Evolutionary conservation across 2,888 invertebrate species (phyloP), one percentile per base, ranked within the genome.

Genomic region (Nebria brevicollis): DNA sequence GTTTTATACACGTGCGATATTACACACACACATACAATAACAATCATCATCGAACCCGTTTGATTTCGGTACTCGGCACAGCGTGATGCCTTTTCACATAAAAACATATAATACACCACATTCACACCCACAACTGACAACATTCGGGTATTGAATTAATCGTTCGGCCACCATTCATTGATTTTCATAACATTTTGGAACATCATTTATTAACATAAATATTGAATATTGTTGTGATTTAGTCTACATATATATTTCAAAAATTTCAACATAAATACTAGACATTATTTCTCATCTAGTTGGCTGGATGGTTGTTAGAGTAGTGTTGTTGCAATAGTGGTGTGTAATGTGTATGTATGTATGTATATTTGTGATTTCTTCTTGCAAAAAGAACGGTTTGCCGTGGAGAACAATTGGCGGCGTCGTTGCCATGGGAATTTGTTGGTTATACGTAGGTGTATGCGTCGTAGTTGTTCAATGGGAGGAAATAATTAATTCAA

Each of bases 401-500:
- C 20, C 8, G 25, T 54, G 54, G 1, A 70, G 42, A 72, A 73
- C 72, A 65, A 73, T 78, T 34, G 72, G 72, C 41, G 77, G 72
- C 77, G 72, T 73, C 77, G 54, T 54, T 54, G 78, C 41, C 78
- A 72, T 78, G 78, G 78, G 78, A 78, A 78, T 66, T 64, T 54
- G 34, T 34, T 34, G 34, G 2, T 34, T 34, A 34, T 34, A 34
- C 34, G 34, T 34, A 34, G 34, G 34, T 34, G 5, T 13, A 54
- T 11, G 54, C 54, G 13, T 43, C 43, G 43, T 43, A 43, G 7
- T 43, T 43, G 43, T 54, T 74, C 74, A 81, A 81, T 81, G 81
- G 81, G 65, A 81, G 81, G 81, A 81, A 81, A 75, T 68, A 76
- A 81, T 81, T 81, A 81, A 81, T 81, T 75, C 81, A 70, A 72